Evolutionary conservation across 2,113 vertebrate genomes (phyloP).

Genomic region (Tupaia chinensis): DNA sequence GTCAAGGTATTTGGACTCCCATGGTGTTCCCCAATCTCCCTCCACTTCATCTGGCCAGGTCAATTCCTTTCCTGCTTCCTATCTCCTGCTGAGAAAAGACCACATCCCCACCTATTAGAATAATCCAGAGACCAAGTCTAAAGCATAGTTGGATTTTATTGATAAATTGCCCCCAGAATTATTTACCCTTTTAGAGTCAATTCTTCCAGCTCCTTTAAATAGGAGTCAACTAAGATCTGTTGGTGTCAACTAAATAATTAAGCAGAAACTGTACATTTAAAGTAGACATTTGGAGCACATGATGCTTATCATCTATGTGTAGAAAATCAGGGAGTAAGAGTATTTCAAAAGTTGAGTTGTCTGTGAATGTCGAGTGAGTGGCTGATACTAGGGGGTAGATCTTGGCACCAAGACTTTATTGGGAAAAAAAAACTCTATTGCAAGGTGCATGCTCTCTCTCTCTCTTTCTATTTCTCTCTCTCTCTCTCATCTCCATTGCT

Average conservation of each 20-base stretch:
- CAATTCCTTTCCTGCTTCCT: background rate
- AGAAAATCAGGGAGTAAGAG: background rate
- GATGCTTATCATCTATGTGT: background rate
- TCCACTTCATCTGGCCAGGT: background rate
- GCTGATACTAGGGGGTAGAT: too few species aligned
- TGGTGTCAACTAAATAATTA: slow-evolving; percentile 12
- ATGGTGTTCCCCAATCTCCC: background rate
- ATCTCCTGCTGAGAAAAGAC: background rate
- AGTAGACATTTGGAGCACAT: background rate
- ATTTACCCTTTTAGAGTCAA: slow-evolving; percentile 27
- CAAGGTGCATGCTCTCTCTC: too few species aligned
- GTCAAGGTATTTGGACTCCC: background rate
- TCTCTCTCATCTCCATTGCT: too few species aligned
- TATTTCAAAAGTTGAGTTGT: slow-evolving; percentile 41
- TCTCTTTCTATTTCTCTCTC: too few species aligned
- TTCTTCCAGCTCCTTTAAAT: slow-evolving; percentile 44
- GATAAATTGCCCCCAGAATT: background rate
- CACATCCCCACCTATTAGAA: background rate
- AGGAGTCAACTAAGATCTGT: slow-evolving; percentile 25
- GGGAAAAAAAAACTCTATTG: too few species aligned
- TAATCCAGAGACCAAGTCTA: background rate
- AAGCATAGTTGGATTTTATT: slow-evolving; percentile 33
- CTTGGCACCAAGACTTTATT: too few species aligned
- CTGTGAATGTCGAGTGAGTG: background rate
- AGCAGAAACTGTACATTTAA: slow-evolving; percentile 43